phyloP scores from a whole-genome alignment of 2,888 invertebrate species.

The Trissolcus japonicus region DNA sequence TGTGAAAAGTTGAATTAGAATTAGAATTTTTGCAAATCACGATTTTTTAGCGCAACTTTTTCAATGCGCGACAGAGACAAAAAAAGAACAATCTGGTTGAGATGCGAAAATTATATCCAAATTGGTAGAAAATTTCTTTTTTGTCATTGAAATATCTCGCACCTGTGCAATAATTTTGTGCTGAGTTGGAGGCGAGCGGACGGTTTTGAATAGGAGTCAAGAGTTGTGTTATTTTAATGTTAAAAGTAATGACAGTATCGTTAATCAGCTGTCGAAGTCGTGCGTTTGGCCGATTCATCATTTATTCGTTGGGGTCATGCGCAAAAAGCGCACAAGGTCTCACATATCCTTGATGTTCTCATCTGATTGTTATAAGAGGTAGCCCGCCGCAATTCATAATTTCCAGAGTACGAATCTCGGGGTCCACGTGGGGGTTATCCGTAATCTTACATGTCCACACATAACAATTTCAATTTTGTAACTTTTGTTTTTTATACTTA shows the following conservation, averaged over 20 bases:
- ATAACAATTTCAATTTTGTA: slow-evolving; percentile 13
- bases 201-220: slow-evolving; percentile 41
- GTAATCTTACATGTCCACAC: slow-evolving; percentile 15
- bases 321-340: slow-evolving; percentile 46
- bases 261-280: slow-evolving; percentile 43
- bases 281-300: slow-evolving; percentile 41
- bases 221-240: slow-evolving; percentile 24
- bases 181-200: slow-evolving; percentile 6
- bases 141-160: not conserved
- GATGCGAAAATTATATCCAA: too few species aligned
- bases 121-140: too few species aligned
- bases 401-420: slow-evolving; percentile 39
- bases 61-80: too few species aligned
- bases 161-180: slow-evolving; percentile 19
- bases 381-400: slow-evolving; percentile 23
- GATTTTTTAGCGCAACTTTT: too few species aligned
- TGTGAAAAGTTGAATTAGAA: too few species aligned
- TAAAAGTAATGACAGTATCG: slow-evolving; percentile 50
- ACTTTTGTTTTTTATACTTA: not conserved
- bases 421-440: slow-evolving; percentile 47
- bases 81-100: too few species aligned
- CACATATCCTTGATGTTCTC: slow-evolving; percentile 37
- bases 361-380: slow-evolving; percentile 32
- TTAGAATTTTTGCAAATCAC: too few species aligned
- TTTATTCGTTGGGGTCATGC: slow-evolving; percentile 46